Conservation (phyloP, 2,113 vertebrate genomes). For the Petroica traversi region DNA sequence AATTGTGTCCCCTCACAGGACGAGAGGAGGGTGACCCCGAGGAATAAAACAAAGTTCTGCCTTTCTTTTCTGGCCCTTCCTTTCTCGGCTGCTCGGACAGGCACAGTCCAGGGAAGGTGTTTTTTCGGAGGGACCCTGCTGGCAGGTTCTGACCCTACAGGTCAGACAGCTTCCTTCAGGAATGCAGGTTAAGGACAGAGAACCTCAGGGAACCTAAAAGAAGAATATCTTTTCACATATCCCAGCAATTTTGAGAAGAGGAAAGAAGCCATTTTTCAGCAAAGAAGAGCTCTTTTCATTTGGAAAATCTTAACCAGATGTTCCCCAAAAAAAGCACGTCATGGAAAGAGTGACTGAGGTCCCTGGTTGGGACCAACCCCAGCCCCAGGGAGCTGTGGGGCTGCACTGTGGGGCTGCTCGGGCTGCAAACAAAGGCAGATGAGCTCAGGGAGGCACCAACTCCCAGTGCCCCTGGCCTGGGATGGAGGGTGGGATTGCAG, state of each 20-base stretch:
- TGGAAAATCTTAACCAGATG: constrained; percentile 43
- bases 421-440: background rate
- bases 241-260: background rate
- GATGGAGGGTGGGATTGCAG: background rate
- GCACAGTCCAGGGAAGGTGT: no score
- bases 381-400: background rate
- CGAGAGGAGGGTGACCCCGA: background rate
- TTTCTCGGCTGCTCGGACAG: rapidly evolving
- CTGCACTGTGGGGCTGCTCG: rapidly evolving
- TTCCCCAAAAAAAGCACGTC: background rate
- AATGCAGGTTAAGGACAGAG: background rate
- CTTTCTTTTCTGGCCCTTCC: rapidly evolving
- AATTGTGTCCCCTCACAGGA: rapidly evolving
- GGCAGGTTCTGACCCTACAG: no score
- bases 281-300: background rate
- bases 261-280: background rate
- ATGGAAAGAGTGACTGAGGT: background rate
- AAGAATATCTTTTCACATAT: background rate
- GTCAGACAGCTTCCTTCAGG: background rate
- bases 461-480: background rate
- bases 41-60: background rate
- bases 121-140: background rate
- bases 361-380: background rate
- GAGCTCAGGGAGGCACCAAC: background rate
- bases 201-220: rapidly evolving